Conservation (phyloP, 2,113 vertebrate species). For the Microtus pennsylvanicus region DNA sequence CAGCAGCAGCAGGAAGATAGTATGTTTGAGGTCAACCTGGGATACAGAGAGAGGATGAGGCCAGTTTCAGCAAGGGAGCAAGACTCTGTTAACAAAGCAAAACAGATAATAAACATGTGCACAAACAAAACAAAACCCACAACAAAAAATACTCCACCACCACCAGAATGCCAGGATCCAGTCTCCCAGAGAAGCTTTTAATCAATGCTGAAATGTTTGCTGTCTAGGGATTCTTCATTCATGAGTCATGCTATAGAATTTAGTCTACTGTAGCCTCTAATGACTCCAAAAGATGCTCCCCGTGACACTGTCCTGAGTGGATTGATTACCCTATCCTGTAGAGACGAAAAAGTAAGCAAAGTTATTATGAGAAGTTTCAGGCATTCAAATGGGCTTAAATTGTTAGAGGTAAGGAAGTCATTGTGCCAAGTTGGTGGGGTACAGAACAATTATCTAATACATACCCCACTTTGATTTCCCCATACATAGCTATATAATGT, state of each 20-base stretch:
- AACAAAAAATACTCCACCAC: no score
- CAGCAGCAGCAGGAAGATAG: neutral
- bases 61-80: neutral
- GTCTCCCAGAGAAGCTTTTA: constrained; percentile 2
- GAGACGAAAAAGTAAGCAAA: neutral
- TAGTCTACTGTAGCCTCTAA: neutral
- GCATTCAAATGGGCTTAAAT: constrained; percentile 16
- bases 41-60: neutral
- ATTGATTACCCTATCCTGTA: constrained; percentile 33
- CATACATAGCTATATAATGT: constrained; percentile 33
- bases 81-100: neutral
- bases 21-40: neutral
- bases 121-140: neutral
- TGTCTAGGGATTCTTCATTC: neutral
- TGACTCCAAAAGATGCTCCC: neutral
- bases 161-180: neutral
- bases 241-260: neutral
- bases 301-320: neutral
- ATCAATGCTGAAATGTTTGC: neutral
- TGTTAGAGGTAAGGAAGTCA: constrained; percentile 13
- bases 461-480: constrained; percentile 5
- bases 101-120: neutral
- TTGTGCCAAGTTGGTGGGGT: constrained; percentile 45
- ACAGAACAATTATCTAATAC: constrained; percentile 40
- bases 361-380: constrained; percentile 35